Evolutionary conservation across 2,888 invertebrate species (phyloP).

Genomic region (Nephrotoma flavescens): DNA sequence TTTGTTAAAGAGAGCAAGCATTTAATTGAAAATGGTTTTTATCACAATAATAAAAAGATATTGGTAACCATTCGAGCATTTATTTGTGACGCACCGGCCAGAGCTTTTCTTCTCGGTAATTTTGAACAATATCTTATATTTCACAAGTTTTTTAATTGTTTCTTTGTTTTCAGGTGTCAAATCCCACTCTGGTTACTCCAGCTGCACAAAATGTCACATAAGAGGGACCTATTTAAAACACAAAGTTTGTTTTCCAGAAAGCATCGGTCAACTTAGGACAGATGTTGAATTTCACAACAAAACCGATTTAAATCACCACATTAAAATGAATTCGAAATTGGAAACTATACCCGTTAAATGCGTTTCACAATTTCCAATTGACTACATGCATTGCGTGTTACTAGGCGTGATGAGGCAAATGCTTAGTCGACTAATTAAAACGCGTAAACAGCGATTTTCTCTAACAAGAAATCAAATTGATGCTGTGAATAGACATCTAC

Average conservation of each 20-base stretch:
- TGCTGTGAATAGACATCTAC: too few species aligned
- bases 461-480: too few species aligned
- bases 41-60: not conserved
- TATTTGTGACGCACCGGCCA: not conserved
- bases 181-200: constrained; percentile 1
- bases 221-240: not conserved
- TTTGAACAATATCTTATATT: not conserved
- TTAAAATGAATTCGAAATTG: not conserved
- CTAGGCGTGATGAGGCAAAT: not conserved
- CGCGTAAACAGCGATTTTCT: too few species aligned
- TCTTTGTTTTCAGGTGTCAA: not conserved
- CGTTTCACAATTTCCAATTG: not conserved
- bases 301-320: not conserved
- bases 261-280: not conserved
- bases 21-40: not conserved
- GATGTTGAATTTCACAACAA: not conserved
- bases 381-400: not conserved
- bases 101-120: not conserved
- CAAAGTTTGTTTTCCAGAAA: constrained; percentile 5
- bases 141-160: not conserved
- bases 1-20: not conserved
- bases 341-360: not conserved
- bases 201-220: constrained; percentile 2
- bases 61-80: not conserved
- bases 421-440: not conserved